Percentiles rank a stretch among this genome's conserved stretches.
phyloP scores from a whole-genome alignment of 2,888 invertebrate species.

The Mechanitis mazaeus region DNA sequence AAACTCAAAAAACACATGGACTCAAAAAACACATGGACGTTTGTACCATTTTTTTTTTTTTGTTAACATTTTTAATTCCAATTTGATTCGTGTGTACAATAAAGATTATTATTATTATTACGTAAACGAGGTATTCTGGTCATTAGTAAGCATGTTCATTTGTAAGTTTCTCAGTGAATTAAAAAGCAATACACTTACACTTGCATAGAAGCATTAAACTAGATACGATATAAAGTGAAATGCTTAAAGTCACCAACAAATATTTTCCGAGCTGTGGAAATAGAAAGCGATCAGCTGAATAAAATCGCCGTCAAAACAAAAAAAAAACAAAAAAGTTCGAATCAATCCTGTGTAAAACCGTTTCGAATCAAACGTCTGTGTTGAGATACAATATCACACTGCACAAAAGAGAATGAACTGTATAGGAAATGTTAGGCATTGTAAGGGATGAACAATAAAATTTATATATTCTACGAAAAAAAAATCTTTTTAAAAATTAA shows the following conservation, averaged over 20 bases:
- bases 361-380: no score
- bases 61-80: no score
- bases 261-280: constrained; percentile 19
- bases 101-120: no score
- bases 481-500: not conserved
- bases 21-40: no score
- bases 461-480: not conserved
- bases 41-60: no score
- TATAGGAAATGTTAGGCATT: constrained; percentile 1
- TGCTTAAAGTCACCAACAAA: not conserved
- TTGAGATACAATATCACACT: not conserved
- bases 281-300: constrained; percentile 43
- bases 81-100: no score
- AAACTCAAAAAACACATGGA: no score
- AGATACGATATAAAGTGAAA: not conserved
- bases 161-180: no score
- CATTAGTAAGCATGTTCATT: no score
- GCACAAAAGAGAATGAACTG: not conserved
- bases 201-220: not conserved
- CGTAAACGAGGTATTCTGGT: no score
- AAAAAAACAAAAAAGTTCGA: constrained; percentile 32
- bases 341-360: constrained; percentile 12
- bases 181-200: no score
- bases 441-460: not conserved
- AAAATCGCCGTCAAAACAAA: constrained; percentile 40